Evolutionary conservation across 1,140 invertebrate genomes (phyloP), one percentile per base, ranked within the genome.

Genomic region (Limonius californicus): DNA sequence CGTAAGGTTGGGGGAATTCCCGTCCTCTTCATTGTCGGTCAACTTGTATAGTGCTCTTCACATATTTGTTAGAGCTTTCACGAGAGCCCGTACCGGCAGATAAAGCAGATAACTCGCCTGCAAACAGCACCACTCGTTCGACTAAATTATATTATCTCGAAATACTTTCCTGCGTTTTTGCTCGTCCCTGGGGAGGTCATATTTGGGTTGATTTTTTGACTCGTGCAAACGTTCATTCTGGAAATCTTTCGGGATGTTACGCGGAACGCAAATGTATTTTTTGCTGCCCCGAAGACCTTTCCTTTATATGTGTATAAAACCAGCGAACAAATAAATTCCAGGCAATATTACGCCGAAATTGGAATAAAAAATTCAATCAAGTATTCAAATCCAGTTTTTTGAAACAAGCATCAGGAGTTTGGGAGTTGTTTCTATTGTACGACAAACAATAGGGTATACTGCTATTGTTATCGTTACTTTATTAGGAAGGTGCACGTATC

Each of bases 41-140:
- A 45, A 45, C 3, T 45, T 45, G n/a, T 45, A 45, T 45, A 45
- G 42, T 45, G 12, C 42, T 45, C 42, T 45, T 45, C 42, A 45
- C 42, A 45, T 45, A 45, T 45, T 45, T 45, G 42, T 45, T 45
- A 12, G 42, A 15, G 42, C 42, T 45, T 45, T 45, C 12, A 45
- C 14, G 14, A 12, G 3, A 45, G n/a, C n/a, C n/a, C n/a, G n/a
- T n/a, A 45, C n/a, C 2, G n/a, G 14, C 42, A 45, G 42, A 45
- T 45, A 45, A 45, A 45, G 3, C 16, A 45, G 42, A 45, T 45
- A 45, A 18, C 42, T 15, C n/a, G n/a, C 14, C 42, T 45, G 14
- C n/a, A 45, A 45, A 45, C 12, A 45, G 42, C 42, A 15, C 42
- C 42, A 45, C 16, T 45, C 42, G 2, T n/a, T 45, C 42, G 12